Percentiles rank a stretch among this genome's conserved stretches.
These are phyloP conservation scores for Rhabditoides inermis DNA, from an alignment of 2,888 invertebrate species.

Conservation along the genomic window DNA sequence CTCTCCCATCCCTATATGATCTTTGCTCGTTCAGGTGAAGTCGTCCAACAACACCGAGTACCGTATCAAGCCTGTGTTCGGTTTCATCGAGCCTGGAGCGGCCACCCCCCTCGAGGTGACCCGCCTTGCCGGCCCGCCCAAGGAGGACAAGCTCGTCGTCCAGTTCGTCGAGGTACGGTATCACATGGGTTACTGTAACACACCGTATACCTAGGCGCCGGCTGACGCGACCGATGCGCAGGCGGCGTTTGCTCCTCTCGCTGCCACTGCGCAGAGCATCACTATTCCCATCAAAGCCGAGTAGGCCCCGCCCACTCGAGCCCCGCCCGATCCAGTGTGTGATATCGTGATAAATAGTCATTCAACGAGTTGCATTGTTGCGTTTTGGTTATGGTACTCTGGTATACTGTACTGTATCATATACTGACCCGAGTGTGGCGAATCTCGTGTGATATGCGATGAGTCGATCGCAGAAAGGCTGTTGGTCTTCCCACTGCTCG, in stretches of 20 bases:
- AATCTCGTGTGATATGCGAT: too few relatives aligned
- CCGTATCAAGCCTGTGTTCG: conserved; percentile 7
- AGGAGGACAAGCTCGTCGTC: too few relatives aligned
- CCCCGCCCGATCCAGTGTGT: too few relatives aligned
- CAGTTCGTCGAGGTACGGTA: neutral
- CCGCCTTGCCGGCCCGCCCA: neutral
- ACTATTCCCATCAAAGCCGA: neutral
- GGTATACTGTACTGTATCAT: too few relatives aligned
- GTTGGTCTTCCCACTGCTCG: too few relatives aligned
- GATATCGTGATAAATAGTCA: too few relatives aligned
- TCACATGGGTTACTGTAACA: conserved; percentile 1
- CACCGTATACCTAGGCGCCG: conserved; percentile 1
- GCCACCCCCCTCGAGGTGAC: neutral
- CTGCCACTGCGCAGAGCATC: neutral
- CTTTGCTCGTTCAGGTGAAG: conserved; percentile 11
- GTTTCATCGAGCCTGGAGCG: too few relatives aligned
- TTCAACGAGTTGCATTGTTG: too few relatives aligned
- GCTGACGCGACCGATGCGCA: conserved; percentile 1
- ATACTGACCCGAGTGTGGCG: too few relatives aligned
- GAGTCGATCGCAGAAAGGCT: too few relatives aligned
- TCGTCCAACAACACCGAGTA: conserved; percentile 15
- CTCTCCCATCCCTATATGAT: neutral
- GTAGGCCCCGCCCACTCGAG: neutral
- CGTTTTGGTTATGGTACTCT: too few relatives aligned
- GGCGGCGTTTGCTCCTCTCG: neutral